Conservation (phyloP, 2,888 invertebrate genomes). For the Cryptus armator region DNA sequence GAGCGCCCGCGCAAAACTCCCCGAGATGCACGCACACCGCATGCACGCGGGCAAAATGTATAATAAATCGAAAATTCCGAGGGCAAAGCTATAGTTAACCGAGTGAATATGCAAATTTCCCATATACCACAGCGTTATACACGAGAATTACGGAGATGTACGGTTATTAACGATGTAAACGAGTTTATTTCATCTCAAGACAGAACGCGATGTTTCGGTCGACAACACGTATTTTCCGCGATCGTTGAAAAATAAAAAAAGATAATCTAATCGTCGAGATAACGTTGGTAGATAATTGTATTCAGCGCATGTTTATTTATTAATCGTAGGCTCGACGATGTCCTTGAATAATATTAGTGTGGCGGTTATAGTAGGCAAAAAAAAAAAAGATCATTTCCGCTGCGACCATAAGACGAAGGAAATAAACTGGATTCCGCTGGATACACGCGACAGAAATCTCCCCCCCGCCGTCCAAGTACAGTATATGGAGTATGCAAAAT, state of each 20-base stretch:
- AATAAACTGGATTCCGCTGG: not conserved
- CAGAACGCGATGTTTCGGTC: not conserved
- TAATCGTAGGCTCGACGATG: not conserved
- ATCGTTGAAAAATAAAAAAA: not conserved
- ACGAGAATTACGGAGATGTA: too few relatives aligned
- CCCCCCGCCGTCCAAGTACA: not conserved
- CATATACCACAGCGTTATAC: not conserved
- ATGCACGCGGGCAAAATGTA: not conserved
- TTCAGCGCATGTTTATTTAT: not conserved
- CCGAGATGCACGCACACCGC: not conserved
- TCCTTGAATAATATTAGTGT: not conserved
- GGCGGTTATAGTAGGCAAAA: not conserved
- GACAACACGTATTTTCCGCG: not conserved
- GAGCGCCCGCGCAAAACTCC: constrained; percentile 50
- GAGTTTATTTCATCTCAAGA: not conserved
- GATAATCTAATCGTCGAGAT: not conserved
- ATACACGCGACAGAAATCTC: not conserved
- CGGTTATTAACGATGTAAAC: too few relatives aligned
- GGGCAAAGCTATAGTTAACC: not conserved
- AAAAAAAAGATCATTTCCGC: not conserved
- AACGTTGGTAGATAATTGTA: not conserved
- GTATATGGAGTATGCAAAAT: not conserved
- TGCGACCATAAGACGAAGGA: not conserved
- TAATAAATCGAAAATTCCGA: not conserved
- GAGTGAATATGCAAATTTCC: not conserved